Base-by-base conservation (phyloP, 2,113 vertebrate species). In the Furnarius figulus region DNA sequence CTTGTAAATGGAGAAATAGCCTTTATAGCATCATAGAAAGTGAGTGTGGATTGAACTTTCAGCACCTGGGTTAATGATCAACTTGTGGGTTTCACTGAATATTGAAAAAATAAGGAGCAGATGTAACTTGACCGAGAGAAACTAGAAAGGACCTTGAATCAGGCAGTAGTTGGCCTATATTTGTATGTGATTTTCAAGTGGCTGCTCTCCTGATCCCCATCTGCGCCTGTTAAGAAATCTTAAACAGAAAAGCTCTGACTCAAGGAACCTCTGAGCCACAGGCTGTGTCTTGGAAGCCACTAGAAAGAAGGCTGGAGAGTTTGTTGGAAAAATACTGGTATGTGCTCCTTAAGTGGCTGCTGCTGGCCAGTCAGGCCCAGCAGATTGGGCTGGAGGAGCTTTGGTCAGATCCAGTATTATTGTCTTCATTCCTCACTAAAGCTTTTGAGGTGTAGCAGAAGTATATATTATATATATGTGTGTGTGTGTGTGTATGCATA, bases 21-120 rank as follows among this genome's bases (percentile, higher is more conserved):
- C 81, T 83, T 87, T 85, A 25, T 5, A 79, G 42, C 89, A 25
- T 72, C 27, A 16, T 3, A 35, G 39, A 85, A 37, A 90, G 62
- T 50, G 93, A 91, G 28, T 1, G 0, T 50, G 71, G 65, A 23
- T 59, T 79, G 74, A 92, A 65, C 89, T 88, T 90, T 52, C 46
- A 68, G 88, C 78, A 79, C 22, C 19, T 56, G 44, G 14, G 40
- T 93, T 95, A 90, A 93, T 83, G 53, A 88, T 93, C 63, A 90
- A 12, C 87, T 52, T 39, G 40, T 3, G 22, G 16, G 27, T 59
- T 92, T 81, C 76, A 50, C 55, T 71, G 87, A 87, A 50, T 73
- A 11, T 59, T 47, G 84, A 78, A 83, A 53, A 85, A 91, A 83
- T 73, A 47, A 58, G n/a, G 50, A 90, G 63, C 35, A 78, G 42